These are phyloP conservation scores for Tipula lateralis DNA, from an alignment of 2,888 invertebrate species.

Conservation along the genomic window DNA sequence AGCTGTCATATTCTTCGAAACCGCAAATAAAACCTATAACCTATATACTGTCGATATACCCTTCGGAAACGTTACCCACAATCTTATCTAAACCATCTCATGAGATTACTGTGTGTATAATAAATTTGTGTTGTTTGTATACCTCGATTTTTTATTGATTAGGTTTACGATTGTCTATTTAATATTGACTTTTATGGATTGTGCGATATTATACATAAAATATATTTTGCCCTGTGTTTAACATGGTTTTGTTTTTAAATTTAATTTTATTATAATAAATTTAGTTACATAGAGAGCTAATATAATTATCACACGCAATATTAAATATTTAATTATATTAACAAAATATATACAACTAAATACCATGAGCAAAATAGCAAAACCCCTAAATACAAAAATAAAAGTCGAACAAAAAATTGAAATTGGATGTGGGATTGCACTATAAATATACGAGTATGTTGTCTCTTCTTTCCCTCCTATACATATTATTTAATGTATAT, in stretches of 20 bases:
- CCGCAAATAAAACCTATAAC: neutral
- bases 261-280: neutral
- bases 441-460: neutral
- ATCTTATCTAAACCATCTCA: neutral
- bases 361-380: neutral
- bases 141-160: neutral
- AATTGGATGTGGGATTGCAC: neutral
- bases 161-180: neutral
- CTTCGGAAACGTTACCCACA: neutral
- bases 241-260: neutral
- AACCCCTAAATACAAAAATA: neutral
- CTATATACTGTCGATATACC: neutral
- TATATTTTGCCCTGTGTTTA: neutral
- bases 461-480: neutral
- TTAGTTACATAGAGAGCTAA: neutral
- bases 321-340: slow-evolving; percentile 1
- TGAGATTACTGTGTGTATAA: neutral
- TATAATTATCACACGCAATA: slow-evolving; percentile 9
- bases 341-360: neutral
- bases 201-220: neutral
- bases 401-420: neutral
- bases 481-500: neutral
- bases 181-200: neutral
- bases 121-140: neutral
- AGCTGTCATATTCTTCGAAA: neutral